Conservation (phyloP, 2,888 invertebrate genomes). For the Bellardia bayeri region DNA sequence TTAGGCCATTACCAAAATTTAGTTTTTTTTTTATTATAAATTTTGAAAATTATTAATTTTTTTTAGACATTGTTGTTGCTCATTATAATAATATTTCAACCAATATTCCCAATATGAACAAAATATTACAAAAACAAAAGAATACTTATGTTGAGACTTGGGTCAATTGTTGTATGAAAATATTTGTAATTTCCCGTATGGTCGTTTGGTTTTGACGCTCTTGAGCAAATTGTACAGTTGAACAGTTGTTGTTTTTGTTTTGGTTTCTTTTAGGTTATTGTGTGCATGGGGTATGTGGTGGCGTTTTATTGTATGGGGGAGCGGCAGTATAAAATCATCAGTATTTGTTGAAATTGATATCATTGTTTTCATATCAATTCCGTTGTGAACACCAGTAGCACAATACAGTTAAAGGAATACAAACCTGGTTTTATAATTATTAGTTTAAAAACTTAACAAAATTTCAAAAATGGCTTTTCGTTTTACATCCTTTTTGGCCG, state of each 20-base stretch:
- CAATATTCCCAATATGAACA: slow-evolving; percentile 39
- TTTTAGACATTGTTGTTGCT: neutral
- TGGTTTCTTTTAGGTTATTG: slow-evolving; percentile 8
- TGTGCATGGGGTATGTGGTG: slow-evolving; percentile 64
- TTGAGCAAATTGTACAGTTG: slow-evolving; percentile 1
- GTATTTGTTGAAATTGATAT: slow-evolving; percentile 82
- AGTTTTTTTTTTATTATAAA: slow-evolving; percentile 40
- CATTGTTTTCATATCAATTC: slow-evolving; percentile 84
- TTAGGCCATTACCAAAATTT: slow-evolving; percentile 70
- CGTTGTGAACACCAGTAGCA: slow-evolving; percentile 79
- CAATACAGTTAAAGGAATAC: slow-evolving; percentile 71
- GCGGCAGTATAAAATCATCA: slow-evolving; percentile 85
- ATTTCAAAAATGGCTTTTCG: slow-evolving; percentile 80
- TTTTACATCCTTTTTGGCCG: slow-evolving; percentile 85
- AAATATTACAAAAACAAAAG: slow-evolving; percentile 56
- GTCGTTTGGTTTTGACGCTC: slow-evolving; percentile 39
- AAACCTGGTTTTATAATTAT: slow-evolving; percentile 55
- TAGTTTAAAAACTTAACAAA: slow-evolving; percentile 1
- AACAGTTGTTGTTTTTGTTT: slow-evolving; percentile 5
- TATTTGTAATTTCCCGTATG: slow-evolving; percentile 51
- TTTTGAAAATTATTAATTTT: slow-evolving; percentile 49
- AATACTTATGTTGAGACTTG: slow-evolving; percentile 34
- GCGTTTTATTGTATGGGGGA: slow-evolving; percentile 80
- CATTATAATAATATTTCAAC: slow-evolving; percentile 6
- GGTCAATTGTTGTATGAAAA: slow-evolving; percentile 42